Evolutionary conservation across 2,888 invertebrate species (phyloP), one percentile per base, ranked within the genome.

Genomic region (Emmelina monodactyla): DNA sequence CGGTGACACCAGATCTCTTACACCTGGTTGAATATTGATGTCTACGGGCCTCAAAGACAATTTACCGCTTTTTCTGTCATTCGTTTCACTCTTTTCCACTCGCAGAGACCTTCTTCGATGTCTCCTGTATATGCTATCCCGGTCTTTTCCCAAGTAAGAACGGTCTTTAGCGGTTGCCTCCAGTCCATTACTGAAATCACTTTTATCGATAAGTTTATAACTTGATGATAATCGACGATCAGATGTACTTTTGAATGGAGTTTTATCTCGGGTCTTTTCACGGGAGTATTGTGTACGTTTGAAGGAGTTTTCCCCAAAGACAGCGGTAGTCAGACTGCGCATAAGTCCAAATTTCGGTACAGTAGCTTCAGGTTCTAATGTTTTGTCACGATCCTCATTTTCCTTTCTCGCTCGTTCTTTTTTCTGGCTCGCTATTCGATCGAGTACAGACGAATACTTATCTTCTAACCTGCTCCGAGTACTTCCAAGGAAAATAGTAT

Each of bases 401-500:
- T 73, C 72, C 41, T 62, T 71, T 40, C 62, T 62, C 31, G 83
- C 81, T 32, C 70, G 71, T 47, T 83, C 80, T 42, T 84, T 81
- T 53, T 83, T 83, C 47, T 84, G 76, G 32, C 64, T 62, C 15
- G 88, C 87, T 47, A 88, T 85, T 53, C 85, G 84, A 55, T 91
- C 89, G 50, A 91, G 70, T 14, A 91, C 85, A 12, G 88, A 84
- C 1, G 89, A 86, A 66, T 91, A 91, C 65, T 91, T 91, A 58
- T 91, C 89, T 71, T 91, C 90, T 50, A 90, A 71, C 12, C 89
- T 85, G 41, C 83, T 85, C 34, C 89, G 82, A 15, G 88, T 86
- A 40, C 72, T 73, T 31, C 84, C 85, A 59, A 83, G 58, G 47
- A 57, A 50, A 47, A 70, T 56, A 10, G 63, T 55, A 41, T 47